A percentile compares a stretch with the other conserved stretches of the same genome.
Evolutionary conservation across 2,888 invertebrate genomes (phyloP).

Genomic region (Cancer borealis): DNA sequence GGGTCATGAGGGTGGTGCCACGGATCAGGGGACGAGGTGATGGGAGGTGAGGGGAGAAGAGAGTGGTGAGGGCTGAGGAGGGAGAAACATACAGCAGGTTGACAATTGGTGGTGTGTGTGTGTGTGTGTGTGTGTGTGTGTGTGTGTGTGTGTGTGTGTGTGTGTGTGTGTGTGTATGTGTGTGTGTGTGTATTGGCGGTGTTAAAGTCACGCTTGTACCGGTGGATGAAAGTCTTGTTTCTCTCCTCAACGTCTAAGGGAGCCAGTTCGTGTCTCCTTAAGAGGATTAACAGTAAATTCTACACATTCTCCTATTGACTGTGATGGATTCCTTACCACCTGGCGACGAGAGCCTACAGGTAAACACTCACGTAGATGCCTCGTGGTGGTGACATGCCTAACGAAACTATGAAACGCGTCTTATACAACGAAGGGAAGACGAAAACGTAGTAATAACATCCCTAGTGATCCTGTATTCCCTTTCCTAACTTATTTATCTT

Average conservation of each 20-base stretch:
- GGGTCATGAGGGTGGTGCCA: neutral
- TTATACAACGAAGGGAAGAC: no score
- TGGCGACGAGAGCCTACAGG: no score
- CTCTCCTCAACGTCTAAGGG: neutral
- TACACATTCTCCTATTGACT: neutral
- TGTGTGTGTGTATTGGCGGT: no score
- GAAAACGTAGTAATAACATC: no score
- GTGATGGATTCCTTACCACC: no score
- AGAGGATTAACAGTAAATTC: neutral
- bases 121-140: slow-evolving; percentile 45
- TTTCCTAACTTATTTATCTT: neutral
- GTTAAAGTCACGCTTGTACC: no score
- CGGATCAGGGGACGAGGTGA: neutral
- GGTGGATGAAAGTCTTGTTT: neutral
- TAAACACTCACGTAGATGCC: no score
- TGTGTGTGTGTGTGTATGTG: no score
- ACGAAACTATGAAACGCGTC: no score
- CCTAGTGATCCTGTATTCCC: no score
- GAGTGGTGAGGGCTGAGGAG: slow-evolving; percentile 12
- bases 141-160: no score
- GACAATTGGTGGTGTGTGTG: neutral
- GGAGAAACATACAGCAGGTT: slow-evolving; percentile 6
- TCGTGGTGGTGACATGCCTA: no score
- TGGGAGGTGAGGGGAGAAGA: slow-evolving; percentile 14
- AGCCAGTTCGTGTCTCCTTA: neutral